Evolutionary conservation across 2,888 invertebrate species (phyloP).

Genomic region (Tinea pellionella): DNA sequence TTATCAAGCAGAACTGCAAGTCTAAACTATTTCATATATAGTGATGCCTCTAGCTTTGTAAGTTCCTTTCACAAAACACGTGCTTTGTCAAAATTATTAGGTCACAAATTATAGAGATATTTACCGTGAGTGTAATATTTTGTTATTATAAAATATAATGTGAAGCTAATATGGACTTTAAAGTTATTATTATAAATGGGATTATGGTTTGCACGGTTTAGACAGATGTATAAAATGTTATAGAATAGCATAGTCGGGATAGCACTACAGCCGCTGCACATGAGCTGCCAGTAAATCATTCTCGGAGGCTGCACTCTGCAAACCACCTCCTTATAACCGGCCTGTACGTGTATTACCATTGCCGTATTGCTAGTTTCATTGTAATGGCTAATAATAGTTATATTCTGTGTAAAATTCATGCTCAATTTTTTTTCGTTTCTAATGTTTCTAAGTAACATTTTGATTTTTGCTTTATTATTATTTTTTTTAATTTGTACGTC

Average conservation of each 20-base stretch:
- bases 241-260: slow-evolving; percentile 13
- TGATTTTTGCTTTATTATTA: too few species aligned
- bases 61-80: background rate
- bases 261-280: slow-evolving; percentile 26
- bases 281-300: slow-evolving; percentile 45
- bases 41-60: background rate
- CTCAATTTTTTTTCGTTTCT: too few species aligned
- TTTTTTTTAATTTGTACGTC: too few species aligned
- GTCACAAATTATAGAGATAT: slow-evolving; percentile 11
- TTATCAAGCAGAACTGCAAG: background rate
- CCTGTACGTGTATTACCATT: background rate
- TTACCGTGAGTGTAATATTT: slow-evolving; percentile 1
- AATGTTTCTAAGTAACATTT: too few species aligned
- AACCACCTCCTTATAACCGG: slow-evolving; percentile 8
- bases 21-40: background rate
- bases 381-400: background rate
- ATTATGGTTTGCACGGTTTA: background rate
- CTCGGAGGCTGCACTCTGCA: slow-evolving; percentile 10
- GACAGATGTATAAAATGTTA: slow-evolving; percentile 1
- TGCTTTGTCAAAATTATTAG: slow-evolving; percentile 9
- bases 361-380: background rate
- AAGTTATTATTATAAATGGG: background rate
- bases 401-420: too few species aligned
- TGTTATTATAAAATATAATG: background rate
- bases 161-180: background rate